These are phyloP conservation scores for Onychostruthus taczanowskii DNA, from an alignment of 2,113 vertebrate species.

Conservation along the genomic window DNA sequence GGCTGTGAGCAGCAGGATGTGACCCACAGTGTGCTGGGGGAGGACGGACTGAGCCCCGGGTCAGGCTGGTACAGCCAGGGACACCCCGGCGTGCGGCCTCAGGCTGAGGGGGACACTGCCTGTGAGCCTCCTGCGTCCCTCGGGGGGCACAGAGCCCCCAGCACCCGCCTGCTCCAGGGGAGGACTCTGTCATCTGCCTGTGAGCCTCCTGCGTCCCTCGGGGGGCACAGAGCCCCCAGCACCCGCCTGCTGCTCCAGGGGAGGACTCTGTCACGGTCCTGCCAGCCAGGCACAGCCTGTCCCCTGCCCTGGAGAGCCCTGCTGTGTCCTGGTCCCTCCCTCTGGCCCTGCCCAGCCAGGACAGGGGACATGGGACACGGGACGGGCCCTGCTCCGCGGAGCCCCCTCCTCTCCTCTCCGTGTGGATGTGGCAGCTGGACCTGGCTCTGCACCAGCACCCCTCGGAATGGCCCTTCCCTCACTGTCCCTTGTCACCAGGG, in stretches of 20 bases:
- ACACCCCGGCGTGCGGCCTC: background rate
- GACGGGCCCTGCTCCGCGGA: accelerated
- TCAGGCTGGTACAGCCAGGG: background rate
- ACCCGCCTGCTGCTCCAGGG: background rate
- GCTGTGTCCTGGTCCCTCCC: background rate
- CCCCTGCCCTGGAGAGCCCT: background rate
- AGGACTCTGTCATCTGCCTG: background rate
- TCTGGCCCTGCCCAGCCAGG: background rate
- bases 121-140: background rate
- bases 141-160: background rate
- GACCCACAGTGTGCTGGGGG: background rate
- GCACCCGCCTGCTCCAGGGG: background rate
- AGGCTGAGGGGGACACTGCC: background rate
- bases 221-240: background rate
- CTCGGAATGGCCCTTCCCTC: accelerated
- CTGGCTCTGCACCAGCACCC: background rate
- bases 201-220: background rate
- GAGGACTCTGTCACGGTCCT: background rate
- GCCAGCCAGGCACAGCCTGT: background rate
- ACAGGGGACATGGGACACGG: background rate
- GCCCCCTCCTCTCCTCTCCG: background rate
- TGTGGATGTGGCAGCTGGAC: accelerated
- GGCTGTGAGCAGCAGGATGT: background rate
- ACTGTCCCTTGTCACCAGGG: background rate
- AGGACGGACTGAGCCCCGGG: accelerated